These are phyloP conservation scores for Atopsyche davidsoni DNA, from an alignment of 1,140 invertebrate genomes.

Conservation along the genomic window DNA sequence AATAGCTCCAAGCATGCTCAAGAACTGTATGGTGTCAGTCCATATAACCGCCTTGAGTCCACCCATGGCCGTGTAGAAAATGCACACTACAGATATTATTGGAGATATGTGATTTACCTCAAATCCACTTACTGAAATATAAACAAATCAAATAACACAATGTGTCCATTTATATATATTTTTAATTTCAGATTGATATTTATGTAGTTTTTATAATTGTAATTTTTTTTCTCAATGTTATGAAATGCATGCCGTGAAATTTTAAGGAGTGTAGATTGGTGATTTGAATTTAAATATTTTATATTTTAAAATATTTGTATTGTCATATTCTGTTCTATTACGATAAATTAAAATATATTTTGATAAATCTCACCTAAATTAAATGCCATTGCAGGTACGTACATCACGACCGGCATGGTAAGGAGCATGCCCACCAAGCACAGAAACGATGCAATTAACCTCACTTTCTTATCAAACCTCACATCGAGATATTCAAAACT, in stretches of 20 bases:
- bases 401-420: slow-evolving; percentile 54
- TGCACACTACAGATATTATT: slow-evolving; percentile 64
- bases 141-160: too few relatives aligned
- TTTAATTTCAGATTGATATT: too few relatives aligned
- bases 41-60: slow-evolving; percentile 69
- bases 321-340: too few relatives aligned
- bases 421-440: slow-evolving; percentile 47
- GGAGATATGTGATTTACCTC: slow-evolving; percentile 60
- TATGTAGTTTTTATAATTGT: too few relatives aligned
- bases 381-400: slow-evolving; percentile 56
- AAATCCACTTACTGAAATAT: slow-evolving; percentile 60
- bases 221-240: too few relatives aligned
- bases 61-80: slow-evolving; percentile 71
- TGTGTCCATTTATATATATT: too few relatives aligned
- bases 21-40: slow-evolving; percentile 64
- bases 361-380: slow-evolving; percentile 50
- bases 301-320: too few relatives aligned
- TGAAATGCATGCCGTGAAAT: too few relatives aligned
- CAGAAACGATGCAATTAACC: slow-evolving; percentile 54
- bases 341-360: too few relatives aligned
- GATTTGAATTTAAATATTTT: too few relatives aligned
- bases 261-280: too few relatives aligned
- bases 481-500: slow-evolving; percentile 61
- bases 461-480: slow-evolving; percentile 44
- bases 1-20: slow-evolving; percentile 61